Evolutionary conservation across 1,140 invertebrate species (phyloP).

Genomic region (Hylyphantes graminicola): DNA sequence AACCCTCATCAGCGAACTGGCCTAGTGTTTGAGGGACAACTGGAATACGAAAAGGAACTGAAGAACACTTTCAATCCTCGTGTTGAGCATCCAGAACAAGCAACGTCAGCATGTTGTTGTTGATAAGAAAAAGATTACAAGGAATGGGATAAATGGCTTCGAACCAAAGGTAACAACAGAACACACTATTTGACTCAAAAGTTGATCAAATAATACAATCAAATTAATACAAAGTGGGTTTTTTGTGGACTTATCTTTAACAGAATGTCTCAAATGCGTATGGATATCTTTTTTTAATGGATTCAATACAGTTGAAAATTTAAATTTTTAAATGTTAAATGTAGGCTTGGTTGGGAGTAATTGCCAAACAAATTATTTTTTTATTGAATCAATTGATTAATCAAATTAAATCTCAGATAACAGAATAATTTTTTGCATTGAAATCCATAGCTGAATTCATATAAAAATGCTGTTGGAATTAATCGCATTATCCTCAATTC

Average conservation of each 20-base stretch:
- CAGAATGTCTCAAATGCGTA: too few species aligned
- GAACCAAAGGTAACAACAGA: slow-evolving; percentile 31
- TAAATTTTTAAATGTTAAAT: too few species aligned
- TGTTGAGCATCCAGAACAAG: slow-evolving; percentile 96
- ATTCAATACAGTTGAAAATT: too few species aligned
- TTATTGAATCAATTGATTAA: too few species aligned
- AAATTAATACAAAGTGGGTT: background rate
- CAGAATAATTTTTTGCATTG: too few species aligned
- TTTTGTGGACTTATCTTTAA: background rate
- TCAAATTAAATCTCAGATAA: too few species aligned
- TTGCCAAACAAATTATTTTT: too few species aligned
- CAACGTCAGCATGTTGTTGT: slow-evolving; percentile 89
- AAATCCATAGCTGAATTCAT: too few species aligned
- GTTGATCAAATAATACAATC: background rate
- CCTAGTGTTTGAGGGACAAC: slow-evolving; percentile 91
- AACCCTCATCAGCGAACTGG: slow-evolving; percentile 87
- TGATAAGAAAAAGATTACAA: slow-evolving; percentile 71
- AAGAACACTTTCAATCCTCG: slow-evolving; percentile 98
- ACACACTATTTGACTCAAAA: background rate
- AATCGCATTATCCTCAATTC: too few species aligned
- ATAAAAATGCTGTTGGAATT: too few species aligned
- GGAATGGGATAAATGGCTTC: slow-evolving; percentile 33
- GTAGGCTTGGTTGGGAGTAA: too few species aligned
- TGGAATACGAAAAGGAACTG: slow-evolving; percentile 98
- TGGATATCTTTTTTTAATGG: too few species aligned